Conservation (phyloP, 53 echinoderm and acorn worm species). For the Echinarachnius parma region DNA sequence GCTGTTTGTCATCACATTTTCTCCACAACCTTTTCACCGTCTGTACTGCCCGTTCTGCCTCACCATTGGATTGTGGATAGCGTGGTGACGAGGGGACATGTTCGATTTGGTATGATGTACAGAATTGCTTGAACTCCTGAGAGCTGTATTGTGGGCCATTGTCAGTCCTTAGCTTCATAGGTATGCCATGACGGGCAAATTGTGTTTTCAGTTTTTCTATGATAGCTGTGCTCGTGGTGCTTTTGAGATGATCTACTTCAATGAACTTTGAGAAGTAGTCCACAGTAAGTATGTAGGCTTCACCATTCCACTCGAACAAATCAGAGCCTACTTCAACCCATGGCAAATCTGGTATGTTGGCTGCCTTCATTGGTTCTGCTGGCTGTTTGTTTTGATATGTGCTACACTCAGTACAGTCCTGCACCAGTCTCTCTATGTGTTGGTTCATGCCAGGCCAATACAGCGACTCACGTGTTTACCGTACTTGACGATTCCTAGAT, state of each 20-base stretch:
- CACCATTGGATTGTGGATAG: slow-evolving; percentile 55
- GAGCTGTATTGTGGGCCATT: slow-evolving; percentile 54
- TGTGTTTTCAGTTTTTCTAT: slow-evolving; percentile 37
- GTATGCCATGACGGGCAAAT: slow-evolving; percentile 52
- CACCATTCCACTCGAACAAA: slow-evolving; percentile 36
- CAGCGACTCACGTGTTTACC: slow-evolving; percentile 49
- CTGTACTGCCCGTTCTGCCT: slow-evolving; percentile 49
- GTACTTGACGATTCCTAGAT: slow-evolving; percentile 54
- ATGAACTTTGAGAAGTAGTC: slow-evolving; percentile 72
- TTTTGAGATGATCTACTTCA: slow-evolving; percentile 38
- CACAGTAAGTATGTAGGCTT: slow-evolving; percentile 15
- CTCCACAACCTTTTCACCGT: slow-evolving; percentile 53
- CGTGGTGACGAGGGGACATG: slow-evolving; percentile 61
- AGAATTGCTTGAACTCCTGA: slow-evolving; percentile 40
- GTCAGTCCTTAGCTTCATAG: slow-evolving; percentile 47
- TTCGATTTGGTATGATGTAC: slow-evolving; percentile 29
- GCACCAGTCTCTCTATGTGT: slow-evolving; percentile 41
- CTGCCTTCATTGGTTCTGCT: slow-evolving; percentile 41
- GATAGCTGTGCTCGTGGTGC: slow-evolving; percentile 29
- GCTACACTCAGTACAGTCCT: slow-evolving; percentile 52
- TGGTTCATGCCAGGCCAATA: slow-evolving; percentile 61
- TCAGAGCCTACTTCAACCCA: slow-evolving; percentile 56
- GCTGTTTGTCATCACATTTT: slow-evolving; percentile 50
- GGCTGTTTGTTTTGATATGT: slow-evolving; percentile 44
- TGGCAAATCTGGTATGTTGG: slow-evolving; percentile 35